Conservation (phyloP, 1,140 invertebrate genomes). For the Zaprionus kolodkinae region DNA sequence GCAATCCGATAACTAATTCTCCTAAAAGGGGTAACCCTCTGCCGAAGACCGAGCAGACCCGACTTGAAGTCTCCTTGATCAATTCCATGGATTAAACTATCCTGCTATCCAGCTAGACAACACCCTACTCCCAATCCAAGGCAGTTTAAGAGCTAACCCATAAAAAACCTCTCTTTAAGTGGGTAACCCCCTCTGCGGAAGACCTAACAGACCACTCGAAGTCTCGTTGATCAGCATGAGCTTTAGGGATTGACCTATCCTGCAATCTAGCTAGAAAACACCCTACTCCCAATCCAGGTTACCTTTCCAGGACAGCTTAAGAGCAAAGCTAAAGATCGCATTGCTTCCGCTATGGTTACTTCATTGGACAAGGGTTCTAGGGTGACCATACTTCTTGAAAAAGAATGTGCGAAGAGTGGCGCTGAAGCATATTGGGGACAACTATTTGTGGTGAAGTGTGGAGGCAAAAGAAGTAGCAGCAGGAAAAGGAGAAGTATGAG, state of each 20-base stretch:
- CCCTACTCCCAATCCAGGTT: no score
- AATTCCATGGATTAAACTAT: no score
- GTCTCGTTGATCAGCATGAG: no score
- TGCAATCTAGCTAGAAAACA: no score
- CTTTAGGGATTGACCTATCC: no score
- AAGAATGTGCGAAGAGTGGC: not conserved
- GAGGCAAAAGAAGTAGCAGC: slow-evolving; percentile 3
- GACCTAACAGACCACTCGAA: not conserved
- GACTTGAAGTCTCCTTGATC: no score
- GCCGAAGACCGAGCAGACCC: not conserved
- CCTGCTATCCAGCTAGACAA: no score
- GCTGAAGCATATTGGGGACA: slow-evolving; percentile 52
- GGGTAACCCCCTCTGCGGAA: not conserved
- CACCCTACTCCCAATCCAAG: no score
- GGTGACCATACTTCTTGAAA: not conserved
- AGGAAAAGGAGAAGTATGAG: not conserved
- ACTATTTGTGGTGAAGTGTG: slow-evolving; percentile 54
- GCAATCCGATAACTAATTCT: not conserved
- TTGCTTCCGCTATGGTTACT: not conserved
- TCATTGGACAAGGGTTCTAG: not conserved
- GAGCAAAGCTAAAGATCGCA: not conserved
- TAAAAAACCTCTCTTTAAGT: no score
- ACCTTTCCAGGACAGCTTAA: no score
- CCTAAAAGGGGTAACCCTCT: not conserved
- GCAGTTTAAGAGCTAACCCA: no score